Evolutionary conservation across 2,888 invertebrate genomes (phyloP).

Genomic region (Watsonalla binaria): DNA sequence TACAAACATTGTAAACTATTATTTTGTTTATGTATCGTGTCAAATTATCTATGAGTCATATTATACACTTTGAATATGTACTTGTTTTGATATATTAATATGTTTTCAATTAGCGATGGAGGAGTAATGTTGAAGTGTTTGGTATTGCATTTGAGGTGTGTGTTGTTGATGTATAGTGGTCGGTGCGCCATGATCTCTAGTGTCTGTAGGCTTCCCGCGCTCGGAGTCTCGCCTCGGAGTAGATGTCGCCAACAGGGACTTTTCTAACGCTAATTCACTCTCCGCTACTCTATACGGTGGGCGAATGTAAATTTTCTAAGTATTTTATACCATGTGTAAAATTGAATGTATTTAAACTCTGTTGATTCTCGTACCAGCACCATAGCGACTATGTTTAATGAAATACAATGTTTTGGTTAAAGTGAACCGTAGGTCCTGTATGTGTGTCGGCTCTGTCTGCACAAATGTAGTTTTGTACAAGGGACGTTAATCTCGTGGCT

Average conservation of each 20-base stretch:
- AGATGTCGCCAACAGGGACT: conserved; percentile 7
- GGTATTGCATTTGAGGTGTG: conserved; percentile 71
- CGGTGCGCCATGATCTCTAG: conserved; percentile 52
- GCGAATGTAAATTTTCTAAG: conserved; percentile 75
- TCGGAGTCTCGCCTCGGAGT: conserved; percentile 14
- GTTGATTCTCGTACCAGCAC: conserved; percentile 47
- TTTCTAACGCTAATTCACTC: conserved; percentile 30
- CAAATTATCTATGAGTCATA: conserved; percentile 61
- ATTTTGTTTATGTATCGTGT: conserved; percentile 55
- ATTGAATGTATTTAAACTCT: conserved; percentile 59
- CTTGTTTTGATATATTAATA: conserved; percentile 71
- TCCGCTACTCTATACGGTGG: conserved; percentile 57
- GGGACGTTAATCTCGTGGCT: conserved; percentile 42
- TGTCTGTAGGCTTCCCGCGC: conserved; percentile 23
- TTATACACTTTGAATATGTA: conserved; percentile 59
- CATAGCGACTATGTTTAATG: conserved; percentile 38
- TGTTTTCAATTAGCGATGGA: conserved; percentile 59
- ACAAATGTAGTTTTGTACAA: conserved; percentile 57
- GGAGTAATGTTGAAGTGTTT: conserved; percentile 69
- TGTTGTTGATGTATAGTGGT: conserved; percentile 60
- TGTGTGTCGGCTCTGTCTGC: conserved; percentile 45
- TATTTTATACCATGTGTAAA: conserved; percentile 75
- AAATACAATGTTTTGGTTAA: conserved; percentile 31
- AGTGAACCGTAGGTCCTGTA: conserved; percentile 37
- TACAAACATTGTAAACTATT: conserved; percentile 27